phyloP scores from a whole-genome alignment of 2,113 vertebrate genomes.

The Ctenodactylus gundi region DNA sequence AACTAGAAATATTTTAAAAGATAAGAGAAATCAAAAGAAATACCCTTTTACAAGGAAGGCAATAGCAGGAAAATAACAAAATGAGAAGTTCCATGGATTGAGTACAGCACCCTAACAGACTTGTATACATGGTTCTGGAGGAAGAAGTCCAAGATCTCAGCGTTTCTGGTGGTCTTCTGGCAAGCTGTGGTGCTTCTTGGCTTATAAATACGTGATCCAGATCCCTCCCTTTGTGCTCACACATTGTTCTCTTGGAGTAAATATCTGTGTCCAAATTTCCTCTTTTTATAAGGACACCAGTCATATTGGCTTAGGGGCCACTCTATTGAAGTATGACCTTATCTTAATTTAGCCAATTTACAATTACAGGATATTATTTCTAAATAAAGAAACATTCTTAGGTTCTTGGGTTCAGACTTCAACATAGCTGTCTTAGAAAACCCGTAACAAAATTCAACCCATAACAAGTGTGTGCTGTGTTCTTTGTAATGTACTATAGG shows the following conservation, averaged over 20 bases:
- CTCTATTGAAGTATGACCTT: neutral
- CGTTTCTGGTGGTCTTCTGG: neutral
- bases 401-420: neutral
- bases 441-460: neutral
- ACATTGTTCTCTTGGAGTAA: neutral
- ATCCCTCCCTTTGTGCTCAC: neutral
- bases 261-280: neutral
- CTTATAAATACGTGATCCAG: neutral
- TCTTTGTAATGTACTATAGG: neutral
- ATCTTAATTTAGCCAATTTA: neutral
- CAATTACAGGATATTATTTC: neutral
- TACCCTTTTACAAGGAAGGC: neutral
- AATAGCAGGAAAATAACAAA: neutral
- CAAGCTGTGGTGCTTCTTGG: neutral
- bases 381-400: neutral
- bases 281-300: neutral
- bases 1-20: slow-evolving; percentile 7
- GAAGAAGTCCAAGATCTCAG: neutral
- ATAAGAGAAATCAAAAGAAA: neutral
- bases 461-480: neutral
- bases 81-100: neutral
- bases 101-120: neutral
- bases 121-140: neutral
- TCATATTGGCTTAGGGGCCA: no score
- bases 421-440: neutral